phyloP scores from a whole-genome alignment of 2,113 vertebrate genomes.

The Willisornis vidua region DNA sequence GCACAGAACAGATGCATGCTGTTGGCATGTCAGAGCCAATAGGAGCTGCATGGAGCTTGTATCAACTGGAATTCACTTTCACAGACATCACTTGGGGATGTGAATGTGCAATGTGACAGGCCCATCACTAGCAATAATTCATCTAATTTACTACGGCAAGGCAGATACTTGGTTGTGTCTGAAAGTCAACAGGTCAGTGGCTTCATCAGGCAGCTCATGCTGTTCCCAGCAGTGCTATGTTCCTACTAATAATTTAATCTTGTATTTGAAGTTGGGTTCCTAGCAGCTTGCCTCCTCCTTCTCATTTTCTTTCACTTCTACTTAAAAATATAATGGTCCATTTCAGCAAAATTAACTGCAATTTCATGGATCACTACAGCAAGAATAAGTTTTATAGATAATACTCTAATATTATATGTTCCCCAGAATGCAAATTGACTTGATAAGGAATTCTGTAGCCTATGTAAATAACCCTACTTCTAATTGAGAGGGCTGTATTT shows the following conservation, averaged over 20 bases:
- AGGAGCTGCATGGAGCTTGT: background rate
- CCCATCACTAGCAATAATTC: constrained; percentile 27
- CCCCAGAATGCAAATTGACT: constrained; percentile 20
- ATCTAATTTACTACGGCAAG: constrained; percentile 27
- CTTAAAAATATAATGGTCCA: constrained; percentile 43
- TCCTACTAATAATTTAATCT: constrained; percentile 56
- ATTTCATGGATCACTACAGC: constrained; percentile 57
- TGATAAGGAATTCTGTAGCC: constrained; percentile 22
- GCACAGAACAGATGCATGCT: constrained; percentile 24
- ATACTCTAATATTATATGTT: constrained; percentile 37
- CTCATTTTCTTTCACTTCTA: constrained; percentile 35
- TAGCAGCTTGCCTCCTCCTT: constrained; percentile 25
- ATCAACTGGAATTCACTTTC: background rate
- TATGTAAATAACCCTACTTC: background rate
- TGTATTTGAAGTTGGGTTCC: constrained; percentile 30
- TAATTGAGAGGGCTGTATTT: background rate
- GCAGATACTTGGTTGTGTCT: background rate
- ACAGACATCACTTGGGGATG: constrained; percentile 14
- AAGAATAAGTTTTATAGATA: constrained; percentile 45
- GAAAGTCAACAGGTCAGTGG: constrained; percentile 42
- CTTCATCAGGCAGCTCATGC: constrained; percentile 28
- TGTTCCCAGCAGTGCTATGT: constrained; percentile 25
- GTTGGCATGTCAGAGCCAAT: background rate
- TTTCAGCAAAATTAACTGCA: constrained; percentile 67
- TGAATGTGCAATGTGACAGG: constrained; percentile 36